Conservation (phyloP, 2,797 vertebrate genomes). For the Neosalanx taihuensis region DNA sequence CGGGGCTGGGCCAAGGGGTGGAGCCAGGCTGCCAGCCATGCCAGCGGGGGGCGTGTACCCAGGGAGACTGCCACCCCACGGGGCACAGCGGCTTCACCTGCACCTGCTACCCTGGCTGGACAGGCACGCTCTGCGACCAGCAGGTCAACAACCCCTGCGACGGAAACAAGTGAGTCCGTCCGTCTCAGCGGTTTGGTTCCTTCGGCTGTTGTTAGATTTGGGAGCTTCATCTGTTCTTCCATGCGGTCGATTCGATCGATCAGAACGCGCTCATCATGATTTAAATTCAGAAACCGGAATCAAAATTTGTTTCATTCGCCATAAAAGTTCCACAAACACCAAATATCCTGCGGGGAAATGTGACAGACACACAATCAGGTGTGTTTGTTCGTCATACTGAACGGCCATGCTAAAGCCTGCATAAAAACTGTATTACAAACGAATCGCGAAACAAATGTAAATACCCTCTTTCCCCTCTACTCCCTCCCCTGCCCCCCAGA, state of each 20-base stretch:
- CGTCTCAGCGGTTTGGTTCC: background rate
- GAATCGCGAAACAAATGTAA: no score
- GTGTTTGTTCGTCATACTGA: no score
- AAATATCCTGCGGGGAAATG: no score
- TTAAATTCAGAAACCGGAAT: no score
- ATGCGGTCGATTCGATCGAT: no score
- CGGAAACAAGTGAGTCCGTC: constrained; percentile 90
- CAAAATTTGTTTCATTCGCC: no score
- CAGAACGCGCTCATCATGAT: no score
- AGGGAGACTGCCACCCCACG: constrained; percentile 86
- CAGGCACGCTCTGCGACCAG: constrained; percentile 85
- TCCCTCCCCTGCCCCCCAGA: constrained; percentile 63
- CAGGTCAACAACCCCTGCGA: constrained; percentile 91
- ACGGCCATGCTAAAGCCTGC: background rate
- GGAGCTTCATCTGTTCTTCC: no score
- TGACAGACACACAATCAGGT: background rate
- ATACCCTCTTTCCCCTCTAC: constrained; percentile 4
- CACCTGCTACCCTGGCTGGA: constrained; percentile 94
- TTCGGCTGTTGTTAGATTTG: no score
- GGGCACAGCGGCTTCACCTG: constrained; percentile 89
- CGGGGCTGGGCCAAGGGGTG: constrained; percentile 86
- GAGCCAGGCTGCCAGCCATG: constrained; percentile 94
- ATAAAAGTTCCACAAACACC: no score
- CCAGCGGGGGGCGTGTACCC: constrained; percentile 85
- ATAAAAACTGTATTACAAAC: background rate